Percentiles rank a stretch among this genome's conserved stretches.
Conservation (phyloP, 1,140 invertebrate genomes). For the Pseudomyrmex flavicornis region DNA sequence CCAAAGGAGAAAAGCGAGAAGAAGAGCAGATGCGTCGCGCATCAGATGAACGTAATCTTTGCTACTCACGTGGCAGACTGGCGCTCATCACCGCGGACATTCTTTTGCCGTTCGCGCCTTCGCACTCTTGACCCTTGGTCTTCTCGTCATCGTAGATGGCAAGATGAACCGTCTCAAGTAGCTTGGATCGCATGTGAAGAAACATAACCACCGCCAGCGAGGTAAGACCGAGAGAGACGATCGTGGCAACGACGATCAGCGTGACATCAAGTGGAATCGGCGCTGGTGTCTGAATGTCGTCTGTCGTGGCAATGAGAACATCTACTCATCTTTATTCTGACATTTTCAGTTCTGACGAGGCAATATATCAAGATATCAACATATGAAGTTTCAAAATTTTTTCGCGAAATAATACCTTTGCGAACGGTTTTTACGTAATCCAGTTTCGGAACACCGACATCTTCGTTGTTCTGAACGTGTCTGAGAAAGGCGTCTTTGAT, state of each 20-base stretch:
- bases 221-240: constrained; percentile 81
- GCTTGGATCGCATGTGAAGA: constrained; percentile 80
- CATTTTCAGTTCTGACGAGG: too few species aligned
- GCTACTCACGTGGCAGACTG: constrained; percentile 68
- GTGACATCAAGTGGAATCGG: constrained; percentile 79
- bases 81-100: constrained; percentile 49
- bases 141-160: constrained; percentile 79
- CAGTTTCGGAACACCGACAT: constrained; percentile 67
- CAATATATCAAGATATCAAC: too few species aligned
- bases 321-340: background rate
- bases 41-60: constrained; percentile 6
- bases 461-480: constrained; percentile 10
- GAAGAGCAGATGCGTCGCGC: too few species aligned
- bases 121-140: constrained; percentile 52
- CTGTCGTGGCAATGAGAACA: constrained; percentile 42
- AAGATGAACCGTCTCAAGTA: constrained; percentile 80
- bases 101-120: constrained; percentile 52
- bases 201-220: constrained; percentile 80
- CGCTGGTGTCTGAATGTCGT: constrained; percentile 64
- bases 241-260: constrained; percentile 81
- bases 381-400: too few species aligned
- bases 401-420: constrained; percentile 68
- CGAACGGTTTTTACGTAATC: constrained; percentile 77
- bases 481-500: constrained; percentile 52
- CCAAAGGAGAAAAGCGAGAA: background rate